Evolutionary conservation across 2,113 vertebrate species (phyloP), one percentile per base, ranked within the genome.

Genomic region (Pyxicephalus adspersus): DNA sequence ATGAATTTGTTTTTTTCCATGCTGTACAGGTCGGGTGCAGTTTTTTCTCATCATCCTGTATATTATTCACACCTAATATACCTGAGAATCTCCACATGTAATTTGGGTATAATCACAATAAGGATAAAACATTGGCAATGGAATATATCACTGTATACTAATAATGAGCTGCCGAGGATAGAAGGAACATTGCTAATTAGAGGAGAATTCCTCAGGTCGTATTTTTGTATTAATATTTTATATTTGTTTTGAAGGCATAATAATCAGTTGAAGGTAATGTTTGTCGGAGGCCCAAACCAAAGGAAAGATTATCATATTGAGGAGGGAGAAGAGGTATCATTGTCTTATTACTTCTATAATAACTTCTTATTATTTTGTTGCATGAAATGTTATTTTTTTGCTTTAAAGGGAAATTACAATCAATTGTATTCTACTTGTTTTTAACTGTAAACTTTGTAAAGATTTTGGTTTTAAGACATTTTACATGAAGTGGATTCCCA

Each of bases 261-360:
- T 80, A 63, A 84, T 67, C 96, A 99, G 84, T 83, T 97, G 86
- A 96, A 94, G 77, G 84, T 99, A 86, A 99, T 99, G 98, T 98
- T 96, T 87, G 95, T 99, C 5, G 97, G 97, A 81, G 97, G 98
- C 6, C 97, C 97, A 58, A 99, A 99, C 74, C 91, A 89, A 85
- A 95, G 98, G 83, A 97, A 96, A 83, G 98, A 99, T 88, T 99
- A 97, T 85, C 97, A 99, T 76, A 95, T 99, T 28, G 96, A 99
- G 88, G 98, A 99, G 91, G 97, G 98, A 52, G 98, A 99, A 88
- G 98, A 99, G 97, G 97, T 99, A 91, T 91, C 67, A 13, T 38
- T n/a, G n/a, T 2, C 34, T 6, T 11, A 50, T 5, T 50, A 22
- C 64, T 38, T 5, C 3, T 66, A 66, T 3, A 66, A n/a, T 38